Evolutionary conservation across 2,888 invertebrate genomes (phyloP).

Genomic region (Drosophila macrospina): DNA sequence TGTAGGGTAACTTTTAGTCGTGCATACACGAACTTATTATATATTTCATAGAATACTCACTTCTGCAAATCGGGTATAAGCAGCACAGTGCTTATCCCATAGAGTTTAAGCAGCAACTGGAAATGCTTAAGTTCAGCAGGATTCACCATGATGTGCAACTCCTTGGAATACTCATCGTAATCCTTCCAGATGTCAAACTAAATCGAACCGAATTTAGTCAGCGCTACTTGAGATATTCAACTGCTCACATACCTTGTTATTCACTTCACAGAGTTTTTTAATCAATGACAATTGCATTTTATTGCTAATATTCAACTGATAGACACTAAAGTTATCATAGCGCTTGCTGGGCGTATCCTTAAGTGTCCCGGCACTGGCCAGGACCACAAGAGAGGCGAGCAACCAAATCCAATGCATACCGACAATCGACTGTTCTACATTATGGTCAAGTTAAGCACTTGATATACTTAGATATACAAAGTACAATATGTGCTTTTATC

Average conservation of each 20-base stretch:
- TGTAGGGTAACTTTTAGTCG: too few relatives aligned
- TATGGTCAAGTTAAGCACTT: background rate
- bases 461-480: background rate
- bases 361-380: constrained; percentile 51
- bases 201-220: background rate
- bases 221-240: background rate
- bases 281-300: constrained; percentile 86
- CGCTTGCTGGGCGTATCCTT: constrained; percentile 67
- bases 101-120: constrained; percentile 83
- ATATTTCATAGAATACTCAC: constrained; percentile 4
- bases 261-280: constrained; percentile 50
- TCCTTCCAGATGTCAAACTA: constrained; percentile 82
- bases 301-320: constrained; percentile 84
- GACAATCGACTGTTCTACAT: constrained; percentile 33
- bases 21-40: too few relatives aligned
- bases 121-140: constrained; percentile 86
- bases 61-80: constrained; percentile 83
- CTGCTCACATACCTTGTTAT: constrained; percentile 34
- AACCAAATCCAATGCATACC: constrained; percentile 66
- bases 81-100: constrained; percentile 84
- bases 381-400: constrained; percentile 55
- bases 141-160: constrained; percentile 87
- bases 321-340: constrained; percentile 82
- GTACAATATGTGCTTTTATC: too few relatives aligned
- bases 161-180: constrained; percentile 82